Base-by-base conservation (phyloP, 1,140 invertebrate genomes). In the Nasonia giraulti region DNA sequence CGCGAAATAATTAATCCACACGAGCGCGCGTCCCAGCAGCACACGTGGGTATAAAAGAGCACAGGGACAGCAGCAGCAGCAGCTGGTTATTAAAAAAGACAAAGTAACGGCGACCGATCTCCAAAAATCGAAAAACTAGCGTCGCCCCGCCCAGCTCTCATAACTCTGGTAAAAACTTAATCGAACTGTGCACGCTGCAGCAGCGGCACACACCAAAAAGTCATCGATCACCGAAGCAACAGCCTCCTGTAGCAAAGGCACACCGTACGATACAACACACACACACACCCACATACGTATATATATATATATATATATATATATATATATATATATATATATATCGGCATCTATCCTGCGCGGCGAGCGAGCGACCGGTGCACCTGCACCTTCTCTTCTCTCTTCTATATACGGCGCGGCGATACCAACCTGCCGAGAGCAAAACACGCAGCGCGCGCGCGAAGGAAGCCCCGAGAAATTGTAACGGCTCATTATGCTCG, bases 381-480 rank as follows among this genome's bases (percentile, higher is more conserved):
- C 75, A 77, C 75, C 75, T 77, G 75, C 44, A 77, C 44, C 75
- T 40, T 44, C n/a, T 20, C 75, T 40, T 44, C n/a, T 20, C 37
- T n/a, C 37, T n/a, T 31, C 69, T 12, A 71, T n/a, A 23, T n/a
- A 23, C 20, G 69, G 40, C 55, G 20, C 20, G 20, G 55, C 55
- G 55, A 62, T 62, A n/a, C 55, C 55, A 62, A 62, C 55, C 55
- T n/a, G 55, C 55, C 55, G 55, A n/a, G 55, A 62, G 55, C 20
- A 62, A 62, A 62, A 75, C 37, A 75, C 73, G 37, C 73, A 40
- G 20, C 20, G 11, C 75, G 20, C 20, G 11, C 75, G 33, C 27
- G 55, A 79, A 40, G 4, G 78, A 68, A 69, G 33, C 62, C 62
- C 79, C 68, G 23, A 81, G 79, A 81, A 71, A 81, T 71, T 81